phyloP scores from a whole-genome alignment of 1,140 invertebrate species.

The Bombus pyrosoma region DNA sequence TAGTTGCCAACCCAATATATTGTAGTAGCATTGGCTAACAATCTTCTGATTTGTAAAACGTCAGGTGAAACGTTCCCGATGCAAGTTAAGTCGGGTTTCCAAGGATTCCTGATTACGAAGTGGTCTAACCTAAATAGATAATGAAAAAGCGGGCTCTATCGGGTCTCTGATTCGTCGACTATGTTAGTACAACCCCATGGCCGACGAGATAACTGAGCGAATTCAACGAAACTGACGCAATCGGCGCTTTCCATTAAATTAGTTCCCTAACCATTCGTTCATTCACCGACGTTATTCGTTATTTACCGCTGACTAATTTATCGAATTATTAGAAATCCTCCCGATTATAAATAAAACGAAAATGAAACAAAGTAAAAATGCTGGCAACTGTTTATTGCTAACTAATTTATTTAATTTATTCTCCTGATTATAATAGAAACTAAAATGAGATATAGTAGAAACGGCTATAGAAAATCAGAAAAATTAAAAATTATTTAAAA shows the following conservation, averaged over 20 bases:
- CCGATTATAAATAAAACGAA: no score
- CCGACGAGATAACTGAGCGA: not conserved
- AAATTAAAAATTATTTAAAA: no score
- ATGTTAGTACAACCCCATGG: not conserved
- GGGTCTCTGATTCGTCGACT: not conserved
- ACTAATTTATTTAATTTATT: no score
- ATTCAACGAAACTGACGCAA: not conserved
- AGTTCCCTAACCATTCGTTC: not conserved
- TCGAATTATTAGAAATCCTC: no score
- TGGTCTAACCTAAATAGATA: slow-evolving; percentile 1
- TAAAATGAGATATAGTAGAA: no score
- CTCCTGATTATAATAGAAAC: no score
- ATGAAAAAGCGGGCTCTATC: not conserved
- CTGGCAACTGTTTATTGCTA: no score
- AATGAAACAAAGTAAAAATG: no score
- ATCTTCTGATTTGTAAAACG: not conserved
- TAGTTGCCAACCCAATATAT: no score
- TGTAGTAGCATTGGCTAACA: no score
- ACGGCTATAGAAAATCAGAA: no score
- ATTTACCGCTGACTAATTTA: no score
- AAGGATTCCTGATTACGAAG: not conserved
- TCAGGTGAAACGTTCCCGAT: not conserved
- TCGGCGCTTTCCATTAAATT: not conserved
- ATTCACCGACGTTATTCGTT: not conserved
- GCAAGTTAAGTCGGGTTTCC: not conserved